phyloP scores from a whole-genome alignment of 2,113 vertebrate genomes.

The Microcebus jonahi region DNA sequence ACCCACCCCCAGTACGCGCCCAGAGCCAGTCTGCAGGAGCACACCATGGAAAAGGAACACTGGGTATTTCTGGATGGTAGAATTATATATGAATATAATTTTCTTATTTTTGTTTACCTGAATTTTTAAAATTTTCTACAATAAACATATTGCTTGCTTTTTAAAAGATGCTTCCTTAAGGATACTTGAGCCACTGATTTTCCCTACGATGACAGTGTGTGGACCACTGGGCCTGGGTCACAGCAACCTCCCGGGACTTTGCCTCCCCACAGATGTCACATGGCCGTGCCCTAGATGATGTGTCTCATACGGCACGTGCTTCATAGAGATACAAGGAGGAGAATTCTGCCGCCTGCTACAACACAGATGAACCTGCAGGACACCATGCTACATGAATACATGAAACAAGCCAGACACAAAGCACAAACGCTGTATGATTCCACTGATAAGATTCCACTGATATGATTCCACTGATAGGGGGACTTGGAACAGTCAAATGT shows the following conservation, averaged over 20 bases:
- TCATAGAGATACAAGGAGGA: not conserved
- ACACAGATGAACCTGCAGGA: not conserved
- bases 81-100: not conserved
- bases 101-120: not conserved
- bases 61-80: not conserved
- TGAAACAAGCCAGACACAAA: not conserved
- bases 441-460: too few relatives aligned
- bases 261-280: rapidly evolving
- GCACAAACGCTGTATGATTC: rapidly evolving
- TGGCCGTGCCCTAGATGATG: rapidly evolving
- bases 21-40: rapidly evolving
- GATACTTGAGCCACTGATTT: not conserved
- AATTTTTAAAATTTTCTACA: not conserved
- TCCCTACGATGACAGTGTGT: not conserved
- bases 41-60: rapidly evolving
- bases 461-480: rapidly evolving
- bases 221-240: not conserved
- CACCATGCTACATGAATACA: rapidly evolving
- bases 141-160: not conserved
- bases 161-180: not conserved
- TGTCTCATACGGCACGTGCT: rapidly evolving
- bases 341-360: not conserved
- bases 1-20: rapidly evolving
- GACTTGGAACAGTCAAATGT: rapidly evolving
- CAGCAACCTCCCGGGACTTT: rapidly evolving